Conservation (phyloP, 2,797 vertebrate species). For the Lateolabrax maculatus region DNA sequence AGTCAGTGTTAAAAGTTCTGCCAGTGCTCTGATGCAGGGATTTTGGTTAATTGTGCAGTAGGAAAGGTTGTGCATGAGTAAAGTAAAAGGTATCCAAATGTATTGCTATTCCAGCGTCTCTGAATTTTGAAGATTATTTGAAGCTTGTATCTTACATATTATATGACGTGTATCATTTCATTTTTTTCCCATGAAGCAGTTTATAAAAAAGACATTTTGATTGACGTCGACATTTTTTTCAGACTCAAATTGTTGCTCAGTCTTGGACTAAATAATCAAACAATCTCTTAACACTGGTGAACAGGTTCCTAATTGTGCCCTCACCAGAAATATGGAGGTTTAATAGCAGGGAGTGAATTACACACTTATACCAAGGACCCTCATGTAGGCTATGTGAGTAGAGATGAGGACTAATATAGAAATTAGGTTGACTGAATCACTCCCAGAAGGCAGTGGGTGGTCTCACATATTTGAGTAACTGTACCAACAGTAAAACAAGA, state of each 20-base stretch:
- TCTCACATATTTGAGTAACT: conserved; percentile 75
- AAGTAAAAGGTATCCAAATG: neutral
- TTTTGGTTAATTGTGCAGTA: neutral
- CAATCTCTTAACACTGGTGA: neutral
- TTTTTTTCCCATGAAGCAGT: neutral
- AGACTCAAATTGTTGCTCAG: neutral
- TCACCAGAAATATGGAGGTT: conserved; percentile 35
- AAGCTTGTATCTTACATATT: neutral
- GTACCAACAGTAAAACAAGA: conserved; percentile 61
- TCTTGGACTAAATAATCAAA: conserved; percentile 12
- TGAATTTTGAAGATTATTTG: conserved; percentile 1
- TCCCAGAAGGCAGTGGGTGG: conserved; percentile 72
- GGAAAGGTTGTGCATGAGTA: conserved; percentile 1
- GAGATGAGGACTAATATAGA: conserved; percentile 81
- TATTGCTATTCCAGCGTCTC: neutral
- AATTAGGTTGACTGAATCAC: conserved; percentile 81
- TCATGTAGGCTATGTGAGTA: conserved; percentile 73
- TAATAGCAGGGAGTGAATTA: conserved; percentile 45
- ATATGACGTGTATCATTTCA: neutral
- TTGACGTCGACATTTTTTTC: neutral
- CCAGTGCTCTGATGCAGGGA: neutral
- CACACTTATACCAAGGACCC: conserved; percentile 59
- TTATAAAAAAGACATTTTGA: conserved; percentile 1
- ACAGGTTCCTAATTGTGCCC: conserved; percentile 10
- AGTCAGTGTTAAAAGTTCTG: neutral